These are phyloP conservation scores for Agrilus planipennis DNA, from an alignment of 1,140 invertebrate genomes.

Conservation along the genomic window DNA sequence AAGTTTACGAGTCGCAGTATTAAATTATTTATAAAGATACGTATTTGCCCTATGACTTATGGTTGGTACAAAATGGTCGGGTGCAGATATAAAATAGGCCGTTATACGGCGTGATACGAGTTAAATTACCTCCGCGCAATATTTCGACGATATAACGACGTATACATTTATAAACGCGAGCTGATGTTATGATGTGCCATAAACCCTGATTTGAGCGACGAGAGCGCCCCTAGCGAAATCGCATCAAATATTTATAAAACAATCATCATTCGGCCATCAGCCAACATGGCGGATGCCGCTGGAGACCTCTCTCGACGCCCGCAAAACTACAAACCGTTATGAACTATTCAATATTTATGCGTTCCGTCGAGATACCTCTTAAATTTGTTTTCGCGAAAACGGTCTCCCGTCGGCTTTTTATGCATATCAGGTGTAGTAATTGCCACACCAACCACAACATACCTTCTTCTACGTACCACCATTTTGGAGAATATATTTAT, in stretches of 20 bases:
- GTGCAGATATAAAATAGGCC: slow-evolving; percentile 27
- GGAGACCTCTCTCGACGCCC: slow-evolving; percentile 16
- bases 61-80: too few relatives aligned
- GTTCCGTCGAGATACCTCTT: slow-evolving; percentile 35
- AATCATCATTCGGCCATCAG: slow-evolving; percentile 37
- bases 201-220: slow-evolving; percentile 32
- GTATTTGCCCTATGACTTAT: too few relatives aligned
- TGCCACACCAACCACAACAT: too few relatives aligned
- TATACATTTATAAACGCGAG: slow-evolving; percentile 35
- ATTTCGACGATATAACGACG: slow-evolving; percentile 20
- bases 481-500: too few relatives aligned
- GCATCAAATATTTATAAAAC: slow-evolving; percentile 36
- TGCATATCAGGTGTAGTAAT: too few relatives aligned
- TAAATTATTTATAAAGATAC: too few relatives aligned
- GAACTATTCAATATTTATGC: slow-evolving; percentile 36
- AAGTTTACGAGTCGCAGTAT: too few relatives aligned
- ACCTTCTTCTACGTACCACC: too few relatives aligned
- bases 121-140: slow-evolving; percentile 25
- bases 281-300: slow-evolving; percentile 32
- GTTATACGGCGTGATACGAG: slow-evolving; percentile 26
- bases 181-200: slow-evolving; percentile 34
- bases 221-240: slow-evolving; percentile 19
- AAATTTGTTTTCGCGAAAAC: slow-evolving; percentile 27
- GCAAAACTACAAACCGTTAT: slow-evolving; percentile 33
- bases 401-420: too few relatives aligned